Evolutionary conservation across 2,888 invertebrate genomes (phyloP), one percentile per base, ranked within the genome.

Genomic region (Argyresthia albistria): DNA sequence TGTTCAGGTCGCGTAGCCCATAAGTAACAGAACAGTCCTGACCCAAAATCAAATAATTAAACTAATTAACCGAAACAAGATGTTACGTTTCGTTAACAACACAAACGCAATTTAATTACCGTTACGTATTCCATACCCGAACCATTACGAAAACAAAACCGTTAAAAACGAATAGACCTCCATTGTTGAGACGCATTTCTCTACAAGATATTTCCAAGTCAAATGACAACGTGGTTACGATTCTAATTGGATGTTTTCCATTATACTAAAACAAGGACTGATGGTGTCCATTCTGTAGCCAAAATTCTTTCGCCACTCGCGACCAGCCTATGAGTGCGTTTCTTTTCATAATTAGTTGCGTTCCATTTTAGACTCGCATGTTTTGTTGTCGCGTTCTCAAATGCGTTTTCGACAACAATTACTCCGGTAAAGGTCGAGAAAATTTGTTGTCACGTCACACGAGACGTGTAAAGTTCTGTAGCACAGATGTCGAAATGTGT

Each of bases 341-440:
- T 63, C 67, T 70, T 72, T 76, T 70, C 70, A 72, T 62, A 67
- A 83, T 86, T 84, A 61, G 83, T 70, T 69, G 64, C 81, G 83
- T 81, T 70, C 81, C 64, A 80, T 81, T 80, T 65, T 61, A 64
- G 62, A 61, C 63, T 67, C 60, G 62, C 60, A 60, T 64, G 62
- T 64, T 52, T 67, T 69, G 70, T 74, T 9, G 12, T 15, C 8
- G 14, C 35, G 36, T 48, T 12, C 16, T n/a, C 14, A 15, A 10
- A n/a, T 48, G 46, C 35, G 46, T 48, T 48, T 15, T 25, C 25
- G 25, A 25, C 8, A 48, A 48, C 48, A 48, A 48, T 37, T 10
- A 9, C 15, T 66, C 2, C 6, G 25, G 25, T 25, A 25, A 25
- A 25, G 25, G 25, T 25, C 25, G 25, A 25, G 25, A 25, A 25